A percentile compares a stretch with the other conserved stretches of the same genome.
Evolutionary conservation across 2,797 vertebrate genomes (phyloP).

Genomic region (Myotis myotis): DNA sequence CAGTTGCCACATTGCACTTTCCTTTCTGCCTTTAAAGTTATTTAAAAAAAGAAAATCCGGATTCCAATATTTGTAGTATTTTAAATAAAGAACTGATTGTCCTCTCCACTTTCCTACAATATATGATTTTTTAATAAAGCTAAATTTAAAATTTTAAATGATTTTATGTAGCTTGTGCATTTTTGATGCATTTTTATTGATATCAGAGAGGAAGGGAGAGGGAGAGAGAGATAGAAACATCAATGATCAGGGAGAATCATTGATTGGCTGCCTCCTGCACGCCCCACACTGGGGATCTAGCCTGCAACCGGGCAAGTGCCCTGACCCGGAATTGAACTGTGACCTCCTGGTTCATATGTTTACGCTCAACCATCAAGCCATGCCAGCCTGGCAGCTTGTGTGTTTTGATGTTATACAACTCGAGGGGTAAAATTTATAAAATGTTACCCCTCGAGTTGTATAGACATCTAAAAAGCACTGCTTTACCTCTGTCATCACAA

Average conservation of each 20-base stretch:
- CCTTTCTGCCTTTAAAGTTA: background rate
- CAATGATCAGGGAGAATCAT: too few relatives aligned
- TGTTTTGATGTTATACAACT: background rate
- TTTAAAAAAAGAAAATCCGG: background rate
- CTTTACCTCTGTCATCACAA: background rate
- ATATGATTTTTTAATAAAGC: background rate
- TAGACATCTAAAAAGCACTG: background rate
- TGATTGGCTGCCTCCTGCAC: too few relatives aligned
- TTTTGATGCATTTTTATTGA: too few relatives aligned
- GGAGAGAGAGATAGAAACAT: too few relatives aligned
- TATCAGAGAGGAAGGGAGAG: too few relatives aligned
- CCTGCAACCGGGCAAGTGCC: too few relatives aligned
- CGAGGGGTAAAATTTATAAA: background rate
- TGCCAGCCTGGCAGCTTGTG: too few relatives aligned
- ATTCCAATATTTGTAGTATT: background rate
- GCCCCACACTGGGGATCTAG: too few relatives aligned
- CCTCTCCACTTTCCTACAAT: background rate
- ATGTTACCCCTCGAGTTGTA: too few relatives aligned
- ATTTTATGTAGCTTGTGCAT: background rate
- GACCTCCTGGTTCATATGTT: too few relatives aligned
- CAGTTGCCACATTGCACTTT: background rate
- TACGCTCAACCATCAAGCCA: too few relatives aligned
- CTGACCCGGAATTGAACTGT: too few relatives aligned
- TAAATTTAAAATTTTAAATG: background rate
- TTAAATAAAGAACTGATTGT: background rate